Evolutionary conservation across 2,888 invertebrate genomes (phyloP), one percentile per base, ranked within the genome.

Genomic region (Automeris io): DNA sequence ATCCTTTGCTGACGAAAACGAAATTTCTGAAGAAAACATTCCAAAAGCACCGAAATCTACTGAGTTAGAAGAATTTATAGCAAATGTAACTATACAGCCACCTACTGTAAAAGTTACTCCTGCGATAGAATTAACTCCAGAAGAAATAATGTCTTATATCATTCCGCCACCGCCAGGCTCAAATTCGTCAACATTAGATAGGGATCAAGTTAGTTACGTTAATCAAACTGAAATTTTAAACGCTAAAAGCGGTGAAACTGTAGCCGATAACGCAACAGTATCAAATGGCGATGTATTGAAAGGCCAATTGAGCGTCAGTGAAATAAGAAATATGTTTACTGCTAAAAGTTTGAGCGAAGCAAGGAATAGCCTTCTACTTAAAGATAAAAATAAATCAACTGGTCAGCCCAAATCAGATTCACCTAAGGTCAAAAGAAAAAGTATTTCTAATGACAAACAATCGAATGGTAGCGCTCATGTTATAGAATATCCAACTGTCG

Each of bases 131-230:
- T 77, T 94, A 33, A 94, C 93, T 1, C 92, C 93, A 0, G 94
- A 95, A 72, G 93, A 95, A 79, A 93, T 95, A 33, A 91, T 93
- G 87, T 93, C 94, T 0, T 94, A 91, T 55, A 95, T 95, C 45
- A 95, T 95, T 64, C 95, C 95, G 13, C 94, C 94, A 0, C 83
- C 81, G 3, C 93, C 93, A 0, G 88, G 87, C 35, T 81, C 90
- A 2, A 89, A 88, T 42, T 78, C 83, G 18, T 82, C 81, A 2
- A 80, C 83, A 8, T 67, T 80, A 72, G 80, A 77, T 62, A 76
- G 77, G 66, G 82, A 83, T 41, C 69, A 58, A 47, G 75, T 71
- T 34, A 75, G 73, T 47, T 82, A 82, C 44, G 73, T 69, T 8
- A 81, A 81, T 56, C 78, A 82, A 53, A 66, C 64, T 43, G 80